Evolutionary conservation across 2,797 vertebrate genomes (phyloP), one percentile per base, ranked within the genome.

Genomic region (Yasuhikotakia modesta): DNA sequence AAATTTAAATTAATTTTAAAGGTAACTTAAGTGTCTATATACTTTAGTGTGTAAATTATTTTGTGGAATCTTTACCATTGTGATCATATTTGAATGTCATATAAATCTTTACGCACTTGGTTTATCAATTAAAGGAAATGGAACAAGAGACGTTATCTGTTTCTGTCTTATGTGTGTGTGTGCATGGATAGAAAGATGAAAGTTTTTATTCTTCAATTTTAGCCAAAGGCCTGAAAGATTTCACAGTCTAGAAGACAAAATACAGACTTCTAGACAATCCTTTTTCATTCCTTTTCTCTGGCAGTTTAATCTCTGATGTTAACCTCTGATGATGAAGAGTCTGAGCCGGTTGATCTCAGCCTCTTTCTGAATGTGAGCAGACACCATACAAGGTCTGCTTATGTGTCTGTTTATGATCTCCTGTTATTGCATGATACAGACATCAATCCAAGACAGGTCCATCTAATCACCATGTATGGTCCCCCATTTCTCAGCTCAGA

Each of bases 391-490:
- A 93, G 93, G 93, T 81, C 85, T 80, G 90, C 88, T 69, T 85
- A 88, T 85, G 24, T 1, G 70, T 79, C 76, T 86, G 91, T 91
- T 90, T 90, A 92, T 89, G 87, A 91, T 90, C 88, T 89, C 86
- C 72, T 55, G 85, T 91, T 92, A 91, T 90, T 91, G 88, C 84
- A 85, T 85, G 89, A 93, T 90, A 87, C 88, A 85, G 88, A 85
- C 88, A 92, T 92, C 90, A 91, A 92, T 93, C 91, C 90, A 81
- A 87, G 74, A 19, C 85, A 78, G 83, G 86, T 84, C 27, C 4
- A 27, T 2, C 91, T 88, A 78, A 80, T 88, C 86, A 88, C 93
- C 93, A 90, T 94, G 89, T 94, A 94, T 91, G 93, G 93, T 87
- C 81, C 84, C 91, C 80, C 70, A 76, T 53, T 35, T 76, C 82